phyloP scores from a whole-genome alignment of 2,888 invertebrate species.

The Merodon equestris region DNA sequence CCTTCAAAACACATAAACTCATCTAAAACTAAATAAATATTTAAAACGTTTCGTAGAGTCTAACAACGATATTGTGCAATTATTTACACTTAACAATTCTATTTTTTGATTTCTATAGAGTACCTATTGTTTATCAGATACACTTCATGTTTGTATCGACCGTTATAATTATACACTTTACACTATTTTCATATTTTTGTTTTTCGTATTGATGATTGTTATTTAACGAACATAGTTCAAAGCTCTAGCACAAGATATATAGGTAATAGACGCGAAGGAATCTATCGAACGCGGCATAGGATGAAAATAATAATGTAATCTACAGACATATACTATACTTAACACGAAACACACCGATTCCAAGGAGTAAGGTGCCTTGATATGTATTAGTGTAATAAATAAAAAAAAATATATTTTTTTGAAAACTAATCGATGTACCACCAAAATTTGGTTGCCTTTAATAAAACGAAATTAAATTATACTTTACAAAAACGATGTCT shows the following conservation, averaged over 20 bases:
- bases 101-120: conserved; percentile 40
- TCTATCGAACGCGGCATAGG: too few species aligned
- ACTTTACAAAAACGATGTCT: conserved; percentile 26
- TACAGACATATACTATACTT: too few species aligned
- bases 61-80: conserved; percentile 46
- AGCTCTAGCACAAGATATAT: too few species aligned
- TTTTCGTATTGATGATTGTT: too few species aligned
- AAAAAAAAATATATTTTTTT: conserved; percentile 9
- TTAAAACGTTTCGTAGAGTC: conserved; percentile 16
- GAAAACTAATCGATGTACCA: conserved; percentile 53
- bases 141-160: too few species aligned
- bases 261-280: too few species aligned
- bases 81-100: conserved; percentile 48
- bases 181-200: too few species aligned
- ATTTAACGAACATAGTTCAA: too few species aligned
- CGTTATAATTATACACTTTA: too few species aligned
- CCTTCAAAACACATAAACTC: conserved; percentile 18
- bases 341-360: too few species aligned
- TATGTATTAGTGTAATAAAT: conserved; percentile 7
- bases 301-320: too few species aligned
- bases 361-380: too few species aligned
- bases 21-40: conserved; percentile 1
- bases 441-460: conserved; percentile 56
- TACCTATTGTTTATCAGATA: conserved; percentile 31
- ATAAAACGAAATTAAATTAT: conserved; percentile 52